phyloP scores from a whole-genome alignment of 2,888 invertebrate genomes.

The Chaetoderma sp. region DNA sequence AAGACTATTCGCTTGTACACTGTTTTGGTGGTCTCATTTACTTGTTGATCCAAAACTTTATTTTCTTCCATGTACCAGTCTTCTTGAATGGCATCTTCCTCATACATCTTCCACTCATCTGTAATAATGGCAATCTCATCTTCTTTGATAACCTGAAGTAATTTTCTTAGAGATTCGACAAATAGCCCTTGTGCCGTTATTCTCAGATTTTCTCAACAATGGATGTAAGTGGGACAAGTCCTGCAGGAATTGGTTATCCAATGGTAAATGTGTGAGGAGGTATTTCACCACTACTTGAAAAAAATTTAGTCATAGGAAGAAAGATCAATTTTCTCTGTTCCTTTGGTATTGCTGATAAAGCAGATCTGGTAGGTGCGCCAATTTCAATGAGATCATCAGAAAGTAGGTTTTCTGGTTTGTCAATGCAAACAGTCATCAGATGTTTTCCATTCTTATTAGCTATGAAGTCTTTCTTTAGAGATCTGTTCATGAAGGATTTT shows the following conservation, averaged over 20 bases:
- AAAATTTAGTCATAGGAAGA: not conserved
- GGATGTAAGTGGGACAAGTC: too few relatives aligned
- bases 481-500: not conserved
- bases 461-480: not conserved
- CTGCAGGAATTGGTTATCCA: constrained; percentile 2
- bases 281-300: not conserved
- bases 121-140: too few relatives aligned
- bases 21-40: too few relatives aligned
- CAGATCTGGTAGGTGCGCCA: not conserved
- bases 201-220: too few relatives aligned
- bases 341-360: not conserved
- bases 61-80: too few relatives aligned
- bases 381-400: not conserved
- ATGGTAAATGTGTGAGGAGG: not conserved
- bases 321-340: not conserved
- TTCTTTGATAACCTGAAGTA: too few relatives aligned
- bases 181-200: too few relatives aligned
- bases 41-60: too few relatives aligned
- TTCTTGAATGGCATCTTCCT: too few relatives aligned
- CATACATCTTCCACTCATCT: too few relatives aligned
- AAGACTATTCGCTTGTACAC: too few relatives aligned
- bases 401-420: not conserved
- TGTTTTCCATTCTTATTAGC: not conserved
- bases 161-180: too few relatives aligned
- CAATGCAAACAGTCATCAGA: not conserved